Evolutionary conservation across 2,797 vertebrate genomes (phyloP), one percentile per base, ranked within the genome.

Genomic region (Oreonectes daqikongensis): DNA sequence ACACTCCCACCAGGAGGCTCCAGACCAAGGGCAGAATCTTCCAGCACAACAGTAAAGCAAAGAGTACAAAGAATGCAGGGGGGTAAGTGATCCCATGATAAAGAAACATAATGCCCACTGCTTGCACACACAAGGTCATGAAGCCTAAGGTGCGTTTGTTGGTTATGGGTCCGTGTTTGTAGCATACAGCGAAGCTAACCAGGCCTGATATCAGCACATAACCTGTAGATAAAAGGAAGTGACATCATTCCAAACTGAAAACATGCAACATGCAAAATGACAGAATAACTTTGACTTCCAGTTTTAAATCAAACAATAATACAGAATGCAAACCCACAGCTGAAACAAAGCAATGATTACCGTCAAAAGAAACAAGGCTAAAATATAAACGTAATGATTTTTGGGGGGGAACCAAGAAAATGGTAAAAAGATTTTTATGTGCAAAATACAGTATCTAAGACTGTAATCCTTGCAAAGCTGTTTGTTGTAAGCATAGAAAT

Each of bases 161-260:
- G 28, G 81, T 84, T 9, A 92, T 85, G 0, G 92, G 92, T 17
- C 94, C 92, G 0, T 84, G 92, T 71, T 83, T 90, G 77, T 94
- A 92, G 81, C 93, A 95, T 35, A 87, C 20, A 0, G 82, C 82
- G 83, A 94, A 92, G 82, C 93, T 94, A 76, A 83, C 1, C 1
- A 80, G 72, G 48, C 92, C 92, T 1, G 88, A 86, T 11, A 84
- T 63, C 66, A 91, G 60, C 55, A 91, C 28, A 67, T 94, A 94
- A 17, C 87, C 94, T 94, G 87, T 2, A 69, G 79, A 61, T 10
- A 63, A 60, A 50, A 8, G 71, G 30, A 61, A 14, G 32, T 32
- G 11, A 42, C 35, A 40, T 42, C 40, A 42, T 14, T 14, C 35
- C 35, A 35, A 10, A 35, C 7, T 9, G 35, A 35, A 10, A 10